Base-by-base conservation (phyloP, 2,113 vertebrate genomes). In the Jacana jacana region DNA sequence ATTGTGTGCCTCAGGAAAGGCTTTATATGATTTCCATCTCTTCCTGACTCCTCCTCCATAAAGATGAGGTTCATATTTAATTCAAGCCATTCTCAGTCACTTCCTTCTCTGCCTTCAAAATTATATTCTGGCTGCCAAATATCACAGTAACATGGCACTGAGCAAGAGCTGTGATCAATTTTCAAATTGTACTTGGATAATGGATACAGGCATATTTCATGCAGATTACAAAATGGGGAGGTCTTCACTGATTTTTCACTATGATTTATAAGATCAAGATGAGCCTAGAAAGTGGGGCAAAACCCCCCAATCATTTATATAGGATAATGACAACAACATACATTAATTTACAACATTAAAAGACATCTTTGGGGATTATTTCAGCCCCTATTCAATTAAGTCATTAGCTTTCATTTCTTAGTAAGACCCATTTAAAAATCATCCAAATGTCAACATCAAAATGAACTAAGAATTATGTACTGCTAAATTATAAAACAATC, bases 401-500 rank as follows among this genome's bases (percentile, higher is more conserved):
- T 66, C 72, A 94, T 93, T 92, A 92, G 31, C 83, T 84, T 92
- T 70, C 76, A 68, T 88, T 94, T 86, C 72, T 81, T 39, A 27
- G 14, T 24, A 83, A 10, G 10, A 66, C 25, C 28, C 4, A 58
- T 31, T 83, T 91, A 92, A 92, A 88, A 97, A 92, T 55, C 37
- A 86, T 68, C 76, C 64, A 84, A 81, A 84, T 64, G 91, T 86
- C 94, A 94, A 84, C 86, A 78, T 51, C 51, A 92, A 93, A 90
- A 88, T 24, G 46, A 86, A 94, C 25, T 35, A 88, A 96, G 86
- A 93, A 75, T 91, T 92, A 93, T 81, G 48, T 60, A 91, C 83
- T 75, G 64, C 39, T 96, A 71, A 93, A 95, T 92, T 93, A 95
- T 91, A 89, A 84, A 92, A 78, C 88, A 55, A 78, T 93, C 72